Base-by-base conservation (phyloP, 2,888 invertebrate species). In the Hybos culiciformis region DNA sequence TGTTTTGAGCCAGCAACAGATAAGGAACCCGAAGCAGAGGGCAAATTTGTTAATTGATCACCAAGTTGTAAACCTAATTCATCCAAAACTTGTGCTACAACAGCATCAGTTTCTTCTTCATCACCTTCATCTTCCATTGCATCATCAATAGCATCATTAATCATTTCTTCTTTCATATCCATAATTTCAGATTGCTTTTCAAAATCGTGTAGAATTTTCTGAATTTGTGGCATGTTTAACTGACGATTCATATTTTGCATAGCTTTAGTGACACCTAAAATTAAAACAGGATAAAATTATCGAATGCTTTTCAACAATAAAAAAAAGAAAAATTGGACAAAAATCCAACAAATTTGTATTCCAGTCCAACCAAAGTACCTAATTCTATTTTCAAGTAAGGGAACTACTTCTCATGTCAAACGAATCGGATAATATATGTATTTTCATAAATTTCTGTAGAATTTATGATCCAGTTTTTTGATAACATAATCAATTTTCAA, bases 101-200 rank as follows among this genome's bases (percentile, higher is more conserved):
- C 82, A 39, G 88, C 88, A 69, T 96, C 92, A 60, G 92, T 92
- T 70, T 98, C 97, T 60, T 96, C 94, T 62, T 96, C 94, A 62
- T 99, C 98, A 37, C 82, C 94, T 60, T 94, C 97, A 50, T 88
- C 97, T 56, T 91, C 97, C 85, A 99, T 93, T 1, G 97, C 98
- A 70, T 98, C 98, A 66, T 98, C 98, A 59, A 99, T 97, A 39
- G 93, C 96, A 67, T 98, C 98, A 62, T 91, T 94, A 83, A 98
- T 98, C 78, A 99, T 92, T 69, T 99, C 98, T 66, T 99, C 97
- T 63, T 98, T 98, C 97, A 99, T 99, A 62, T 99, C 97, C 98
- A 99, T 99, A 43, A 99, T 94, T 70, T 98, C 97, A 0, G 93
- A 91, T 64, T 98, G 97, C 61, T 96, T 97, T 68, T 99, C 98